Evolutionary conservation across 2,888 invertebrate genomes (phyloP).

Genomic region (Cactoblastis cactorum): DNA sequence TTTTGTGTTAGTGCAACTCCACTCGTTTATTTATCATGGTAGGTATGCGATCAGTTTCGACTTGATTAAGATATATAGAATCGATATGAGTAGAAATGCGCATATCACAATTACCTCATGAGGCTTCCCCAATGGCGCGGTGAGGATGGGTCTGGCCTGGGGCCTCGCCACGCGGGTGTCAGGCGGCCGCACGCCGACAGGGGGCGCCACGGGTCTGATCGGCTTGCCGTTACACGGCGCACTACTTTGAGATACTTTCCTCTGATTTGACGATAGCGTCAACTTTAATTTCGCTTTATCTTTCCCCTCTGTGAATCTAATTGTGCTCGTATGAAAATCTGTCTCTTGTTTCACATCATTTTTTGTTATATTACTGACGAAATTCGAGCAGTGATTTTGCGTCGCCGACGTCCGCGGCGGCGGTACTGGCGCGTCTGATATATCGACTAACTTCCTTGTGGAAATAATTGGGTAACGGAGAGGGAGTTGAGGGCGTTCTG

Average conservation of each 20-base stretch:
- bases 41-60: conserved; percentile 40
- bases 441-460: conserved; percentile 65
- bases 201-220: conserved; percentile 31
- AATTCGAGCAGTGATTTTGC: conserved; percentile 49
- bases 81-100: conserved; percentile 61
- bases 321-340: conserved; percentile 71
- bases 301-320: conserved; percentile 59
- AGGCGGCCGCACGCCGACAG: conserved; percentile 27
- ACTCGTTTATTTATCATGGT: conserved; percentile 40
- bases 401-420: conserved; percentile 55
- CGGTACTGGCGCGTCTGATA: conserved; percentile 64
- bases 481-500: conserved; percentile 66
- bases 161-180: conserved; percentile 26
- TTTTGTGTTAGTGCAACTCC: conserved; percentile 54
- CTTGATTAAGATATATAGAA: conserved; percentile 51
- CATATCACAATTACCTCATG: conserved; percentile 72
- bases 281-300: conserved; percentile 65
- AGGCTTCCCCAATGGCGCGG: conserved; percentile 36
- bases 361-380: conserved; percentile 67
- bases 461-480: conserved; percentile 68
- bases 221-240: conserved; percentile 39
- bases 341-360: conserved; percentile 45
- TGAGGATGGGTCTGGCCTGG: conserved; percentile 22
- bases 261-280: conserved; percentile 59
- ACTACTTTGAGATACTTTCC: conserved; percentile 37